A percentile compares a stretch with the other conserved stretches of the same genome.
Conservation (phyloP, 2,113 vertebrate species). For the Grus americana region DNA sequence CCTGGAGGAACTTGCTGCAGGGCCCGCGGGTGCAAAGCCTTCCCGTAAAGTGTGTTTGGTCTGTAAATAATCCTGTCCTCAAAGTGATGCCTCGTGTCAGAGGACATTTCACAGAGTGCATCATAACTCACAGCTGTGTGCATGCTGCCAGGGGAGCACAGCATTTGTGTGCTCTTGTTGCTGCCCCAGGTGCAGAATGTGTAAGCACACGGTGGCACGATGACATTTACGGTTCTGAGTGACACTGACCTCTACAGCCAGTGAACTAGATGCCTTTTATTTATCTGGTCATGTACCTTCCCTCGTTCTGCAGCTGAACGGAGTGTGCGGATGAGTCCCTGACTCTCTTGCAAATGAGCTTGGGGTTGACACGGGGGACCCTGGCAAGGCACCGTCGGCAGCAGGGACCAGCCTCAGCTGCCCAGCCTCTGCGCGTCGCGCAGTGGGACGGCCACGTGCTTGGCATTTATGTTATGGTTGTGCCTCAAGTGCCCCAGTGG, state of each 20-base stretch:
- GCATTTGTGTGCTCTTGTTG: neutral
- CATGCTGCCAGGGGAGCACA: neutral
- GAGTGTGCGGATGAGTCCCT: neutral
- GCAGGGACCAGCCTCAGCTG: neutral
- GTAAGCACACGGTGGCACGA: accelerated
- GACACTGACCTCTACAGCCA: neutral
- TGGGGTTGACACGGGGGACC: neutral
- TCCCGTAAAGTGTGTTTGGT: neutral
- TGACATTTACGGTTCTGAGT: neutral
- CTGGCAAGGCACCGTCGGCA: accelerated
- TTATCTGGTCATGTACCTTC: neutral
- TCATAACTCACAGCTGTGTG: accelerated
- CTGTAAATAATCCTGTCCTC: neutral
- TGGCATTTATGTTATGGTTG: neutral
- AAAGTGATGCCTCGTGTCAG: accelerated
- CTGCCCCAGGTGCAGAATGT: accelerated
- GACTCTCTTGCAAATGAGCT: neutral
- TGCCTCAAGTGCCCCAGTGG: neutral
- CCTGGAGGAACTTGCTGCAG: neutral
- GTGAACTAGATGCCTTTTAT: neutral
- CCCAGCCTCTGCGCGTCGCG: accelerated
- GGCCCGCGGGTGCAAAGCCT: neutral
- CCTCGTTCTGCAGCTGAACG: neutral
- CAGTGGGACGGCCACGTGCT: accelerated
- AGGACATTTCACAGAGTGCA: neutral